phyloP scores from a whole-genome alignment of 2,113 vertebrate genomes.

The Rattus rattus region DNA sequence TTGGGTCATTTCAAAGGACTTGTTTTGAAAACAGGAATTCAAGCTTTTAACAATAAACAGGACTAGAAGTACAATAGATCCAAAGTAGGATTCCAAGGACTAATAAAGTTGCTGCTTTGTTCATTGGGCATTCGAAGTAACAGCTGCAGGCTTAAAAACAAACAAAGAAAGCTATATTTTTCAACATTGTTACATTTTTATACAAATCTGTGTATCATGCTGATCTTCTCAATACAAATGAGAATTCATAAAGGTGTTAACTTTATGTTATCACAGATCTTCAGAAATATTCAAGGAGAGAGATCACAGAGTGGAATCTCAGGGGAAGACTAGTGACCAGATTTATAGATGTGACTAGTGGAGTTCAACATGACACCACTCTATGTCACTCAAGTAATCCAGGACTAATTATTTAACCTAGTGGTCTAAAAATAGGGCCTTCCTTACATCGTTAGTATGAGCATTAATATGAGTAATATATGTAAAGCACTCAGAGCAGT shows the following conservation, averaged over 20 bases:
- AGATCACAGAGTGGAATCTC: neutral
- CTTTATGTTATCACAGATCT: neutral
- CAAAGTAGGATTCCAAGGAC: neutral
- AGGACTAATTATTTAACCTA: neutral
- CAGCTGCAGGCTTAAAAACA: neutral
- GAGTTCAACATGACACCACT: neutral
- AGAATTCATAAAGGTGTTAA: neutral
- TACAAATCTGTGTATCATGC: neutral
- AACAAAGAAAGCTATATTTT: neutral
- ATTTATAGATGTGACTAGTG: neutral
- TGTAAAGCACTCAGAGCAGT: constrained; percentile 45
- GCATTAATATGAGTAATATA: constrained; percentile 46
- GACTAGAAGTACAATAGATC: neutral
- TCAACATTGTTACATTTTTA: neutral
- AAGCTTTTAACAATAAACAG: too few relatives aligned
- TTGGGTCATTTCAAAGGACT: neutral
- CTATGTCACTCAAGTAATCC: neutral
- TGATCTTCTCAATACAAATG: neutral
- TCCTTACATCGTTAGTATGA: neutral
- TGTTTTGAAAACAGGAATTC: neutral
- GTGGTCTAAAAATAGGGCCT: neutral
- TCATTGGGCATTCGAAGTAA: neutral
- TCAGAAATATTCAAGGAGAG: neutral
- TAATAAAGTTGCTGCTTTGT: neutral
- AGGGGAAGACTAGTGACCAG: rapidly evolving